Base-by-base conservation (phyloP, 1,140 invertebrate genomes). In the Riptortus pedestris region DNA sequence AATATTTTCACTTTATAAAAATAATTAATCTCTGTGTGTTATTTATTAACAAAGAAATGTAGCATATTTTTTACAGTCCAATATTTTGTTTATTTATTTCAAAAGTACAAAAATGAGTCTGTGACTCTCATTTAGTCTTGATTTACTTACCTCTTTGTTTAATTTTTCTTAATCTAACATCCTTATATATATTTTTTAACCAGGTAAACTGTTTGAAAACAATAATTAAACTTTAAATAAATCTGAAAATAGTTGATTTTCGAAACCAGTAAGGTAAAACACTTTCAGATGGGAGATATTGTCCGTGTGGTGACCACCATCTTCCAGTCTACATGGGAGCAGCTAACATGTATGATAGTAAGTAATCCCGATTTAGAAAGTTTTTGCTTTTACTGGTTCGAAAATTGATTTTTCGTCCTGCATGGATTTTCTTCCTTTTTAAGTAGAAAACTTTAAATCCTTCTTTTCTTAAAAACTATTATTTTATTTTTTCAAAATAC, bases 261-360 rank as follows among this genome's bases (percentile, higher is more conserved):
- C 62, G 62, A 64, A 64, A 64, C 62, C 62, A 64, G 62, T 64
- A 64, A 64, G 62, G 48, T 51, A 58, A 64, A 64, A 64, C 62
- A 60, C 58, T 65, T 65, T 65, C 60, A 65, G 64, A 65, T 65
- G 43, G 58, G 64, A 61, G 64, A 45, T 65, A 65, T 65, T 65
- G 64, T 31, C 64, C 59, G 58, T 65, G 64, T 62, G 38, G 60
- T 29, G 64, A 65, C 63, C 63, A 65, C 20, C 63, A 65, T 57
- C 51, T 60, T 28, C 63, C 63, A 59, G 63, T 65, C 58, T 65
- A 65, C 63, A 65, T 65, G 63, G 63, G 63, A 60, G 58, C 63
- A n/a, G 33, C 63, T n/a, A 60, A 65, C 58, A 60, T 65, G 55
- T 65, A 65, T 26, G 63, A 65, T 65, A 65, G 63, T 65, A 65